Conservation (phyloP, 2,797 vertebrate genomes). For the Mormyrus proboscirostris region DNA sequence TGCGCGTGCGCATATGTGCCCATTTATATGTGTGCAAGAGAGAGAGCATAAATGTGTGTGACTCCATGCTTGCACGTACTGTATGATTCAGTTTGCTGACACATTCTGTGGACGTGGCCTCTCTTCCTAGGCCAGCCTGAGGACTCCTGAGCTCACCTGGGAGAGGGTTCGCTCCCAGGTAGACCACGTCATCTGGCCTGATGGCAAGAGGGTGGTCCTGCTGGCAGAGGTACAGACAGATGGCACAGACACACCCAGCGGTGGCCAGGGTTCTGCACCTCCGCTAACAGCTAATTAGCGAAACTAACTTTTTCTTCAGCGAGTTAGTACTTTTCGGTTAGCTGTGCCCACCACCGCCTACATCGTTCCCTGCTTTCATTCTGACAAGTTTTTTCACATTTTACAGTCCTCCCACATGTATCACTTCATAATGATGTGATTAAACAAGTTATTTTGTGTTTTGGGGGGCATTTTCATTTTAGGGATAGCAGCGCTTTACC, state of each 20-base stretch:
- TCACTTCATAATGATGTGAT: background rate
- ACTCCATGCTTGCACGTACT: slow-evolving; percentile 11
- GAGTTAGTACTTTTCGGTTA: background rate
- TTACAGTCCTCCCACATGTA: background rate
- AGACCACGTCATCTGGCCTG: slow-evolving; percentile 96
- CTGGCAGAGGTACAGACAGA: slow-evolving; percentile 78
- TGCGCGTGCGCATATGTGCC: slow-evolving; percentile 8
- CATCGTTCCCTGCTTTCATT: background rate
- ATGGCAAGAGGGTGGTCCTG: slow-evolving; percentile 89
- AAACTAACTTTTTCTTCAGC: background rate
- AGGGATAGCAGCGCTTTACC: background rate
- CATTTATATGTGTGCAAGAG: background rate
- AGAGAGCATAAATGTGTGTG: background rate
- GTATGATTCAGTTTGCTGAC: background rate
- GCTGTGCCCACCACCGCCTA: background rate
- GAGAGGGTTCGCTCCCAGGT: slow-evolving; percentile 95
- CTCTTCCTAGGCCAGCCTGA: slow-evolving; percentile 77
- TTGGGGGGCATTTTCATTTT: background rate
- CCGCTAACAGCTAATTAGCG: background rate
- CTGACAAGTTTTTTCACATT: background rate
- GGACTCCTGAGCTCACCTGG: slow-evolving; percentile 95
- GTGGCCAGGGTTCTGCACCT: background rate
- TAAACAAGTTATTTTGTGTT: slow-evolving; percentile 2
- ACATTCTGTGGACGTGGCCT: slow-evolving; percentile 9
- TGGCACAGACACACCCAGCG: background rate